Evolutionary conservation across 2,797 vertebrate species (phyloP).

Genomic region (Thripadectes ignobilis): DNA sequence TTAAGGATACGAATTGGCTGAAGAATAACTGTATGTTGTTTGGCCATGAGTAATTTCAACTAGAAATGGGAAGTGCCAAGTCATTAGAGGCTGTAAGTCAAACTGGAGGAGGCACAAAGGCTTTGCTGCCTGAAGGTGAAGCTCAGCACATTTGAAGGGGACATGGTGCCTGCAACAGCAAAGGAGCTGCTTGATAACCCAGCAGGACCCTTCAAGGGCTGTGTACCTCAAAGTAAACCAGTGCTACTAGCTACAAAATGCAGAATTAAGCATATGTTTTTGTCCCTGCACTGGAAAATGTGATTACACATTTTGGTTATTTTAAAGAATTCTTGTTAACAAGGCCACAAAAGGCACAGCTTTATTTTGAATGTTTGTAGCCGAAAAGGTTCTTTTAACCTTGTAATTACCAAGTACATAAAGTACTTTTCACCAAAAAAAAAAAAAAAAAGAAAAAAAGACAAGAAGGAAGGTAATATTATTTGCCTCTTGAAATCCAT

Average conservation of each 20-base stretch:
- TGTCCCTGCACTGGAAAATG: neutral
- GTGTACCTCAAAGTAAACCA: neutral
- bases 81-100: neutral
- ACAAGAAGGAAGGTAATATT: neutral
- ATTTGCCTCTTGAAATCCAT: constrained; percentile 49
- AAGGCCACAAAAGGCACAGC: neutral
- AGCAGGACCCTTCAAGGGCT: neutral
- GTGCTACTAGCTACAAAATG: neutral
- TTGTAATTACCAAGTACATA: neutral
- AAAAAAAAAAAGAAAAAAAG: neutral
- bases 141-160: neutral
- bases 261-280: neutral
- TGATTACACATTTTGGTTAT: neutral
- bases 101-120: neutral
- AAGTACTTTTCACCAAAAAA: neutral
- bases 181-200: neutral
- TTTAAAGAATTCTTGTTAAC: constrained; percentile 9
- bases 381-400: neutral
- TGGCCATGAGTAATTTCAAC: neutral
- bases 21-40: neutral
- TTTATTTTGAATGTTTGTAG: neutral
- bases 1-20: neutral
- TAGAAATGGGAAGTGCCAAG: neutral
- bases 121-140: neutral
- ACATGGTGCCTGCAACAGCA: neutral